These are phyloP conservation scores for Coracopsis vasa DNA, from an alignment of 2,113 vertebrate genomes.

Conservation along the genomic window DNA sequence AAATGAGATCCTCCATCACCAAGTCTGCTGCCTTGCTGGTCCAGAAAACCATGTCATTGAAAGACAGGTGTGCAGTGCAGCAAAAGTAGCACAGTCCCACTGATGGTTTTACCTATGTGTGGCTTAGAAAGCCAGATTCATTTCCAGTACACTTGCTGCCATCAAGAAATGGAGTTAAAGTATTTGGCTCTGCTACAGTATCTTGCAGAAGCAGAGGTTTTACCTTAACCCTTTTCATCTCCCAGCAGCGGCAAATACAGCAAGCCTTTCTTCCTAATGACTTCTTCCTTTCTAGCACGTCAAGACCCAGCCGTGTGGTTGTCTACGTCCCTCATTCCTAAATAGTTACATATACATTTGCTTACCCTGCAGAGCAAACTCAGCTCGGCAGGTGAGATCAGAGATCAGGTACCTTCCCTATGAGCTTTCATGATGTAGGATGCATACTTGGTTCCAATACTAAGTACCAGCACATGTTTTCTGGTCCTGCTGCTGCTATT, in stretches of 20 bases:
- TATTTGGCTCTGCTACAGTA: neutral
- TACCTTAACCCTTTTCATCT: neutral
- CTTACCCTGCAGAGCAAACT: neutral
- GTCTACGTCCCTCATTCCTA: neutral
- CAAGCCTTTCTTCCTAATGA: neutral
- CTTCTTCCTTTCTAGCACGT: neutral
- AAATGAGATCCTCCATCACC: fast-evolving
- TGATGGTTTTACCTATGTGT: neutral
- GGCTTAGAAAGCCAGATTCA: neutral
- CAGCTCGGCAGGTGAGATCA: neutral
- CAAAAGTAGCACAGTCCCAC: fast-evolving
- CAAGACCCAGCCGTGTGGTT: neutral
- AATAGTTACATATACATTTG: neutral
- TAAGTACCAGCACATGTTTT: neutral
- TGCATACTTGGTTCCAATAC: neutral
- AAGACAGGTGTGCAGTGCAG: neutral
- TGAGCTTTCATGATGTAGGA: fast-evolving
- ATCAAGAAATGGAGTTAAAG: neutral
- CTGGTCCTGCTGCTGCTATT: neutral
- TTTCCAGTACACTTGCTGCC: neutral
- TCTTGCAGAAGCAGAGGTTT: neutral
- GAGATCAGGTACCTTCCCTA: neutral
- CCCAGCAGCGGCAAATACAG: neutral
- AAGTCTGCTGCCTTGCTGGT: neutral
- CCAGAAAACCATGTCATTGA: neutral